Evolutionary conservation across 1,140 invertebrate genomes (phyloP), one percentile per base, ranked within the genome.

Genomic region (Cherax destructor): DNA sequence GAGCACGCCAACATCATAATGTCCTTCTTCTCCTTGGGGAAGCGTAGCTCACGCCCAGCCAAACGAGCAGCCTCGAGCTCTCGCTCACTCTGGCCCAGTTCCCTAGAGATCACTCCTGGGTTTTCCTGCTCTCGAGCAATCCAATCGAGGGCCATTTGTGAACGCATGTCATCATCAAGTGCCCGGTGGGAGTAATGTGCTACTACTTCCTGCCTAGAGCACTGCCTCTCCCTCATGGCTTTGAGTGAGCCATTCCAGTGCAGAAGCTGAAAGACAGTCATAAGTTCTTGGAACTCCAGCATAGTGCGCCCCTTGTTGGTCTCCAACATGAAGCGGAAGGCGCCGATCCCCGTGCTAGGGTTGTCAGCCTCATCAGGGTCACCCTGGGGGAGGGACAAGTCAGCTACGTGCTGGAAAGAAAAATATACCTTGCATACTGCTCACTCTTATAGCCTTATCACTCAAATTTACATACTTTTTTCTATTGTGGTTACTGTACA

Each of bases 221-320:
- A 99, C 94, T 99, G 98, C 10, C 98, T 95, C 94, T 99, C 98
- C 96, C 93, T 96, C 93, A 94, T 94, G 52, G 93, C 93, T 94
- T 98, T 98, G 89, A 99, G 94, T 88, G 97, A 98, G 1, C 98
- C 98, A 94, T 99, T 99, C 98, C 98, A 99, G 94, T 99, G 98
- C 3, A 99, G 95, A 77, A 99, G 95, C 95, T 99, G 98, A 94
- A 99, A 99, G 5, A 99, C 98, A 1, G 98, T 99, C 98, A 99
- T 99, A 92, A 99, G 95, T 94, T 99, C 98, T 95, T 99, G 98
- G 95, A 99, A 99, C 94, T 99, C 98, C 72, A 99, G 95, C 98
- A 99, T 99, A 24, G 98, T 99, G 78, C 98, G 96, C 0, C 98
- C 98, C 94, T 97, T 97, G 95, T 98, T 98, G 79, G 97, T 97